Base-by-base conservation (phyloP, 2,797 vertebrate genomes). In the Acrossocheilus wenchowensis region DNA sequence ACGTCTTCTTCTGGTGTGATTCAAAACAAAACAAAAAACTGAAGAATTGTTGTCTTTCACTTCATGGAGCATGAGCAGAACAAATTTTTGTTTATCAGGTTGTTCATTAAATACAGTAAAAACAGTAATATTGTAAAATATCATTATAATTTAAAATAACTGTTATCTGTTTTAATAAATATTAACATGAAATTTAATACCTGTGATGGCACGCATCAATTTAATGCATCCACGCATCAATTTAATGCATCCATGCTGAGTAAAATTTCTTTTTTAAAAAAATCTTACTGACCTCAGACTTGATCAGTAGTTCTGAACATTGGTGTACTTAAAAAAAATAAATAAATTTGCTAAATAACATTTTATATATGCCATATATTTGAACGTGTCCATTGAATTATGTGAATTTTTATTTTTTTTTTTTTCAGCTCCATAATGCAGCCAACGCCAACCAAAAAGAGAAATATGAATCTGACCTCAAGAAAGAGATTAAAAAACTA, bases 401-500 rank as follows among this genome's bases (percentile, higher is more conserved):
- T 72, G 14, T 7, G 8, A 5, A 26, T 26, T 26, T 26, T 39
- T 10, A 54, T 2, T 43, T 9, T 30, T 36, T 81, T 23, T 9
- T 30, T 75, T 81, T 26, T 6, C 84, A 98, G 97, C 96, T 98
- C 93, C 97, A 98, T 93, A 98, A 98, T 89, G 97, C 97, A 88
- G 97, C 97, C 87, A 98, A 98, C 36, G 96, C 97, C 5, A 98
- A 98, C 93, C 97, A 98, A 95, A 98, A 98, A 93, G 97, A 98
- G 91, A 98, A 98, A 92, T 98, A 97, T 92, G 97, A 98, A 94
- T 97, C 97, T 19, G 97, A 98, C 94, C 95, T 98, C 92, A 98
- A 98, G 94, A 98, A 98, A 93, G 97, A 98, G 94, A 98, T 98
- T 90, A 98, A 98, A 94, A 98, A 98, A 93, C 94, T 98, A 84